Evolutionary conservation across 2,888 invertebrate genomes (phyloP).

Genomic region (Polia nebulosa): DNA sequence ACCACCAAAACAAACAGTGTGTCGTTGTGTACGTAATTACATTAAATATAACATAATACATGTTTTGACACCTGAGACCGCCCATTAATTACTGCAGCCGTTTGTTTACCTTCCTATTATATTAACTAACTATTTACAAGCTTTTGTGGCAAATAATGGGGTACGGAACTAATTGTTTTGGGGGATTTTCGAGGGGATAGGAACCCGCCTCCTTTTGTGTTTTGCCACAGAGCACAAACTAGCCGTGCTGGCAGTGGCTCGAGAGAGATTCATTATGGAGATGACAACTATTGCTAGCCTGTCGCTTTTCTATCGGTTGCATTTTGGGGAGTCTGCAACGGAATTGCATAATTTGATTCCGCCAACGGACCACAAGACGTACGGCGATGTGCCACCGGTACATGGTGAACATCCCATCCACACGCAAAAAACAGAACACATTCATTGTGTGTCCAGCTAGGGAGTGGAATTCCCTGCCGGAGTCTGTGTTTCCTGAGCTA

Average conservation of each 20-base stretch:
- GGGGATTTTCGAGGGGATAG: neutral
- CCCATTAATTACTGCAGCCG: constrained; percentile 40
- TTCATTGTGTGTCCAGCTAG: no score
- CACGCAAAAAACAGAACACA: no score
- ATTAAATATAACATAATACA: constrained; percentile 42
- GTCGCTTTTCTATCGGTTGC: no score
- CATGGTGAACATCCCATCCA: no score
- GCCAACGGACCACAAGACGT: no score
- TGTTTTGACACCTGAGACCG: constrained; percentile 43
- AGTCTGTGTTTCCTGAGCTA: no score
- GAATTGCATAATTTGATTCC: no score
- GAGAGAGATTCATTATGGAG: neutral
- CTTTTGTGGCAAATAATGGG: constrained; percentile 36
- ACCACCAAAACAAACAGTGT: constrained; percentile 28
- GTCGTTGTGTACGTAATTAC: constrained; percentile 23
- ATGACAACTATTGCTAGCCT: no score
- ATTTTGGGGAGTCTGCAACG: no score
- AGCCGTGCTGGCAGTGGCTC: neutral
- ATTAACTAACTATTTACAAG: constrained; percentile 36
- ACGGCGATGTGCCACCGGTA: no score
- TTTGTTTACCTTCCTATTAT: constrained; percentile 32
- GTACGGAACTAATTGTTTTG: constrained; percentile 33
- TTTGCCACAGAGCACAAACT: neutral
- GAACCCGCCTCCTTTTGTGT: constrained; percentile 5
- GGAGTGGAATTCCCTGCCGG: no score